Evolutionary conservation across 1,140 invertebrate genomes (phyloP), one percentile per base, ranked within the genome.

Genomic region (Drosophila nigromelanica): DNA sequence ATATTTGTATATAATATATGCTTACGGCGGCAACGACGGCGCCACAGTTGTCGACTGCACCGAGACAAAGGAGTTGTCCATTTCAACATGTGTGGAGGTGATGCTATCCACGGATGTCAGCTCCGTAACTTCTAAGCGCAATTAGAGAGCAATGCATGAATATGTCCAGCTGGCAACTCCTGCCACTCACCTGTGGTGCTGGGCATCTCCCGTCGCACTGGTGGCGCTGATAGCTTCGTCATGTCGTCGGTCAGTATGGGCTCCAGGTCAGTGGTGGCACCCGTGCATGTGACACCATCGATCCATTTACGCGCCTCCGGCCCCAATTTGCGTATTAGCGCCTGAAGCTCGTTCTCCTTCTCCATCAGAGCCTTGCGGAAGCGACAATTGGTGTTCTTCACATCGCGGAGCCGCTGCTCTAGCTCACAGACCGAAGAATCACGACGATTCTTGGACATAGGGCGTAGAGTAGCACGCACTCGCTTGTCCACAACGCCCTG

Each of bases 401-500:
- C 95, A 83, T 97, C 96, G 81, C 96, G 95, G 51, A 97, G 79
- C 33, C 95, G 94, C 61, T 97, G 94, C 89, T 97, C 96, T 61
- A 97, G 92, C 90, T 97, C 96, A 78, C 93, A 94, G 15, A 94
- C 94, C 18, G 94, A 95, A 3, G 96, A 96, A 72, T 96, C 95
- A 54, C 95, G 92, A 42, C 95, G 92, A 50, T 92, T 92, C 73
- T 96, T 95, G n/a, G 95, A 95, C 93, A 95, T 94, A 7, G 96
- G 96, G 54, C 95, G 93, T n/a, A 97, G 92, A 4, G 96, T 97
- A 0, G 96, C 95, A 37, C 96, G 92, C 42, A 96, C 95, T 64
- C 97, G 92, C 78, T 97, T 96, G 85, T 97, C 96, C 47, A 96
- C 95, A 5, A 94, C 94, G 2, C 96, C 96, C 78, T 96, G 95